Evolutionary conservation across 2,113 vertebrate species (phyloP), one percentile per base, ranked within the genome.

Genomic region (Calidris pugnax): DNA sequence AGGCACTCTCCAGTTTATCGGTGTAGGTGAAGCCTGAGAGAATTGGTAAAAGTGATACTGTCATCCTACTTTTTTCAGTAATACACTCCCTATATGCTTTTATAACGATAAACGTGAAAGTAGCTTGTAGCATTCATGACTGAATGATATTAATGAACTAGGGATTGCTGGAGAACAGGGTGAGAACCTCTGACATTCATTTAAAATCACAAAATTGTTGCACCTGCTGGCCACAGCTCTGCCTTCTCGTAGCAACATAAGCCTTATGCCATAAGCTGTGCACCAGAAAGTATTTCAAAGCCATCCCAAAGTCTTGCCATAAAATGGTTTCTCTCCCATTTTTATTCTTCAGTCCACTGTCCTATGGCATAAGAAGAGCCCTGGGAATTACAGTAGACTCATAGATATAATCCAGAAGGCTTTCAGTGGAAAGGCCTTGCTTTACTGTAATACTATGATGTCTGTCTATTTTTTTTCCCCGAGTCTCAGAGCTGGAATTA

Each of bases 201-300:
- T 35, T 88, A 35, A 90, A 80, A 88, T 90, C 71, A 85, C 47
- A 77, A 95, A 60, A 82, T 89, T 68, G 51, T 77, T 93, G 87
- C 74, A 87, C 69, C 73, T 82, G 80, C 67, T 79, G 84, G 69
- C 72, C 73, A 39, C 53, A 47, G 43, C 62, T 96, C 92, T 95
- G 68, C 80, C 56, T 95, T 90, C 47, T 39, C 69, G 75, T 90
- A 85, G 30, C 51, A 56, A 5, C 10, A 5, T 45, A 82, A 63
- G 24, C n/a, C 26, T 71, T 83, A 33, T 55, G 17, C 68, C 41
- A 30, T 68, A 72, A 92, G 71, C 84, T 55, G 18, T 84, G 39
- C 30, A 79, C 56, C 30, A 72, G 45, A 72, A 95, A 75, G 56
- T 84, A 48, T 89, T 91, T 94, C 69, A 91, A 92, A 96, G 56